Percentiles rank a stretch among this genome's conserved stretches.
Evolutionary conservation across 2,888 invertebrate species (phyloP).

Genomic region (Synergus gifuensis): DNA sequence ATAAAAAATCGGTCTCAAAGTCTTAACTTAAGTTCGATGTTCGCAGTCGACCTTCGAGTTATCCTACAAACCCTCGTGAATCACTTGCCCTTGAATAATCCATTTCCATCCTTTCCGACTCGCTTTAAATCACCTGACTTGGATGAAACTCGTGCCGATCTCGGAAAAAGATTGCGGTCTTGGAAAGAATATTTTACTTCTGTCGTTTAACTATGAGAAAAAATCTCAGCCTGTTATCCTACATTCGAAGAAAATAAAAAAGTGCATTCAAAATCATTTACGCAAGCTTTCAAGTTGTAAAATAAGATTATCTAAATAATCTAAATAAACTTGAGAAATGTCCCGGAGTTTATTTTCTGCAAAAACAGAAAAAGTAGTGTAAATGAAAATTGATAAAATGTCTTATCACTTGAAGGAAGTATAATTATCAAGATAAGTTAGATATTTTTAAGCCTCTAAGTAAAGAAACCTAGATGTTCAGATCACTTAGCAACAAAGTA

Average conservation of each 20-base stretch:
- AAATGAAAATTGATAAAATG: not conserved
- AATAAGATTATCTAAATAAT: not conserved
- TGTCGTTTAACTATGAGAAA: not conserved
- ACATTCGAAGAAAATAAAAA: not conserved
- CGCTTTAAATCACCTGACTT: conserved; percentile 26
- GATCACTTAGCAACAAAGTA: conserved; percentile 19
- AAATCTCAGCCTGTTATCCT: not conserved
- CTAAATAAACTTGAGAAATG: not conserved
- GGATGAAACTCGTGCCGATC: conserved; percentile 40
- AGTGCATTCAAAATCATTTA: too few relatives aligned
- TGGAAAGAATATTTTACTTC: conserved; percentile 25
- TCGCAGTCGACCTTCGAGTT: conserved; percentile 40
- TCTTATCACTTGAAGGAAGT: conserved; percentile 18
- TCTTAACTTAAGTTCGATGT: conserved; percentile 25
- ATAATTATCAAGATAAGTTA: conserved; percentile 23
- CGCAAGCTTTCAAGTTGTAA: too few relatives aligned
- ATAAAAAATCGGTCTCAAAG: conserved; percentile 7
- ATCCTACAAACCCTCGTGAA: conserved; percentile 37
- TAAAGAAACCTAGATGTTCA: not conserved
- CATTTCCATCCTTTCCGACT: conserved; percentile 38
- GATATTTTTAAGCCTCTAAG: not conserved
- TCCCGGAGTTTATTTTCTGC: not conserved
- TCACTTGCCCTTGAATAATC: conserved; percentile 36
- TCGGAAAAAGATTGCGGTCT: conserved; percentile 30
- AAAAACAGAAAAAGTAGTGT: not conserved